phyloP scores from a whole-genome alignment of 2,888 invertebrate genomes.

The Lottia gigantea region DNA sequence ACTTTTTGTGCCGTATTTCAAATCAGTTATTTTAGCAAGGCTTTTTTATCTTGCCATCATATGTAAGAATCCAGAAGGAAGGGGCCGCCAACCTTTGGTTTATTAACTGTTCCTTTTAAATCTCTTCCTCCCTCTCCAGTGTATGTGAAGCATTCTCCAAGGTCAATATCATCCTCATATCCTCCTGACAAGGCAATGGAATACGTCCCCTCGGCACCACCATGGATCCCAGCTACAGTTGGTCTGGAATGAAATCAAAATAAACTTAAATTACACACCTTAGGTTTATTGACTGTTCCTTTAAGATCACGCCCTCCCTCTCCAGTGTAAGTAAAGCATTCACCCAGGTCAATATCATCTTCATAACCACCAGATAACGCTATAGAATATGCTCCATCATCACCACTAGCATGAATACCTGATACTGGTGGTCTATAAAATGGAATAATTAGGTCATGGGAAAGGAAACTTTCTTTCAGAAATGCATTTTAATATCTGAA shows the following conservation, averaged over 20 bases:
- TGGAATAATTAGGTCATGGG: not conserved
- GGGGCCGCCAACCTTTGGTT: constrained; percentile 64
- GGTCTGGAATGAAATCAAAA: constrained; percentile 47
- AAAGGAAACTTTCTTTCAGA: too few relatives aligned
- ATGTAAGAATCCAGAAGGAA: too few relatives aligned
- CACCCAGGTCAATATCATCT: constrained; percentile 68
- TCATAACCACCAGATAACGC: constrained; percentile 69
- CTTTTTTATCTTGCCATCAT: too few relatives aligned
- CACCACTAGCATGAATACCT: constrained; percentile 65
- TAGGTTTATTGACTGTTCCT: constrained; percentile 65
- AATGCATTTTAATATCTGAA: too few relatives aligned
- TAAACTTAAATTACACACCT: constrained; percentile 40
- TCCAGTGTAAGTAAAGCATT: constrained; percentile 69
- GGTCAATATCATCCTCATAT: constrained; percentile 69
- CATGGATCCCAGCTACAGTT: constrained; percentile 68
- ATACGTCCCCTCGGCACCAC: constrained; percentile 67
- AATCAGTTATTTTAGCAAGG: too few relatives aligned
- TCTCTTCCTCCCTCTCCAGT: constrained; percentile 69
- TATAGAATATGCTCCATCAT: constrained; percentile 68
- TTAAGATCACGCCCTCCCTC: constrained; percentile 67
- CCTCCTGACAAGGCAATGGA: constrained; percentile 68
- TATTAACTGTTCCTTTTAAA: constrained; percentile 66
- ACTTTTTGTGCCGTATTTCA: too few relatives aligned
- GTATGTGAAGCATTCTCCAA: constrained; percentile 69
- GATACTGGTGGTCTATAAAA: constrained; percentile 65